A percentile compares a stretch with the other conserved stretches of the same genome.
Conservation (phyloP, 2,888 invertebrate species). For the Rambutsinella grinnellia region DNA sequence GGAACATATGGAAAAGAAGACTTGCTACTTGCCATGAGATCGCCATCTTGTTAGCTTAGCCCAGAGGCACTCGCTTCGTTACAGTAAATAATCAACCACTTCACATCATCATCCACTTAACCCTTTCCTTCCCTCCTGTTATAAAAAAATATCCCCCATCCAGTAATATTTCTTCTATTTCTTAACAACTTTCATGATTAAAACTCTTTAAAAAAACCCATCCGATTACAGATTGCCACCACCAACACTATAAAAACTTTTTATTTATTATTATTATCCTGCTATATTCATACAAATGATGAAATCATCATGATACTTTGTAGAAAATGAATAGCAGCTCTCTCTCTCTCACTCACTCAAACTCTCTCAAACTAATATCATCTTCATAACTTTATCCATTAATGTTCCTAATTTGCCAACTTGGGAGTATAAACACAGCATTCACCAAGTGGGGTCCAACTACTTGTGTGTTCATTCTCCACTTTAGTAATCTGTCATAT, state of each 20-base stretch:
- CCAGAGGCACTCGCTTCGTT: slow-evolving; percentile 41
- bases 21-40: neutral
- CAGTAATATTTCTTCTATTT: slow-evolving; percentile 7
- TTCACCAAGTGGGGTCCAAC: slow-evolving; percentile 47
- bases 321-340: neutral
- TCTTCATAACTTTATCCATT: slow-evolving; percentile 55
- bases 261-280: slow-evolving; percentile 7
- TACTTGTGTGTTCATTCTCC: slow-evolving; percentile 22
- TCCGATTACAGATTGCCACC: neutral
- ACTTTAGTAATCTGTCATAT: neutral
- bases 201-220: neutral
- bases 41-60: slow-evolving; percentile 44
- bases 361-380: slow-evolving; percentile 26
- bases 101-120: slow-evolving; percentile 46
- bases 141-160: neutral
- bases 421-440: slow-evolving; percentile 15
- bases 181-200: slow-evolving; percentile 24
- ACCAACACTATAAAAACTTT: neutral
- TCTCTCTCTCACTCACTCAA: neutral
- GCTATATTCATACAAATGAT: neutral
- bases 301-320: neutral
- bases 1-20: neutral
- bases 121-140: slow-evolving; percentile 20
- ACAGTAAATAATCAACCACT: slow-evolving; percentile 58
- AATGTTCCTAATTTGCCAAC: slow-evolving; percentile 57